Percentiles rank a stretch among this genome's conserved stretches.
These are phyloP conservation scores for Neotoxoptera formosana DNA, from an alignment of 1,140 invertebrate genomes.

Conservation along the genomic window DNA sequence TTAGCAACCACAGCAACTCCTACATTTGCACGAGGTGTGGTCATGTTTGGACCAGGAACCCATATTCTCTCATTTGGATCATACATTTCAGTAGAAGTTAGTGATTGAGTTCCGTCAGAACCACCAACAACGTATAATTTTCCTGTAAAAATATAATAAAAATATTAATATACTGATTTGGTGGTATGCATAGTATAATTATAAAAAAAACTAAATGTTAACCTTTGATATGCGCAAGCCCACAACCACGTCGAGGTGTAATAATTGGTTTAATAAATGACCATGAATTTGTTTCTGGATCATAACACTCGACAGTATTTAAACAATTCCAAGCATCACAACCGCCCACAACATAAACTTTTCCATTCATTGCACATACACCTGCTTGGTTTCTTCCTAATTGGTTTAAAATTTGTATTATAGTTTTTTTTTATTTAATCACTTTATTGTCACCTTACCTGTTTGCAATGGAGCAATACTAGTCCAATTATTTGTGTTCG, in stretches of 20 bases:
- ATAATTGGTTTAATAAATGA: slow-evolving; percentile 67
- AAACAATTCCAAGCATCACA: slow-evolving; percentile 83
- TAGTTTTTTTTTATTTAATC: not conserved
- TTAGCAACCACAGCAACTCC: slow-evolving; percentile 75
- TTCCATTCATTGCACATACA: slow-evolving; percentile 72
- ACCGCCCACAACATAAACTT: slow-evolving; percentile 80
- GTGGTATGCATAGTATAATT: not conserved
- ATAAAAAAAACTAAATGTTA: not conserved
- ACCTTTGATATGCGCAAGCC: slow-evolving; percentile 72
- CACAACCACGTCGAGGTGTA: slow-evolving; percentile 74
- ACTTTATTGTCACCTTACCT: slow-evolving; percentile 64
- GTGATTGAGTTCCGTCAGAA: slow-evolving; percentile 75
- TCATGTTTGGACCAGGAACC: slow-evolving; percentile 74
- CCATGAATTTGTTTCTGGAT: slow-evolving; percentile 70
- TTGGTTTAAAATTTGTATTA: slow-evolving; percentile 38
- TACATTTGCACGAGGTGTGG: slow-evolving; percentile 74
- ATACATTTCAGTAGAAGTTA: slow-evolving; percentile 74
- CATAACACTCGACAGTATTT: slow-evolving; percentile 75
- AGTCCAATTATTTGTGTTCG: slow-evolving; percentile 71
- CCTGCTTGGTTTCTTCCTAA: slow-evolving; percentile 81
- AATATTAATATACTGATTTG: not conserved
- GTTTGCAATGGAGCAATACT: slow-evolving; percentile 72
- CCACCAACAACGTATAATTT: slow-evolving; percentile 75
- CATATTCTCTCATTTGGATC: slow-evolving; percentile 71
- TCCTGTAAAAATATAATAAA: slow-evolving; percentile 63